Base-by-base conservation (phyloP, 2,888 invertebrate genomes). In the Rotaria sp. region DNA sequence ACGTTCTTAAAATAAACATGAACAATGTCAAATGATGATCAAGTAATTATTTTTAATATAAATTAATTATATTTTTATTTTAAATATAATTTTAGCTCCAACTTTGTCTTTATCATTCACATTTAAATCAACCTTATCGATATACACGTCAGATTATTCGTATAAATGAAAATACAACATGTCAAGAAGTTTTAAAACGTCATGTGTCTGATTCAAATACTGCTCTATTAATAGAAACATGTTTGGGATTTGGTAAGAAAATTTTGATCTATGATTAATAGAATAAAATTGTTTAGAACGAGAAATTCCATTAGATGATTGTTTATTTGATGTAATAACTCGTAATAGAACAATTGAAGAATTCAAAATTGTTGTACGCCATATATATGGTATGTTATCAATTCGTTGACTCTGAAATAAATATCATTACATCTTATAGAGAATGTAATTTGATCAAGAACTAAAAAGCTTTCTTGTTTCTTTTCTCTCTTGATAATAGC, bases 21-120 rank as follows among this genome's bases (percentile, higher is more conserved):
- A 59, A 30, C 7, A n/a, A 59, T 59, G 30, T 30, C 30, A 30
- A 59, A 59, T 30, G 30, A 30, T 30, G 30, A 59, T 15, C 30
- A 59, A 59, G 57, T 57, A 57, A 57, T 45, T 45, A 11, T 45
- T 45, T 13, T 45, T 13, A 45, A 4, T 8, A 45, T 4, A 45
- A 45, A 45, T 45, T 1, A 45, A 52, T 13, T 52, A 52, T 21
- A 13, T 52, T 52, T 13, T 21, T n/a, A 11, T n/a, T 59, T 38
- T 38, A 18, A 21, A 74, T 45, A 45, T 45, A 11, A 45, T 45
- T 45, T 45, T 45, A 50, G 41, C 11, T 75, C 11, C 41, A 75
- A 75, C 8, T 75, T 41, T 75, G 41, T 75, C 75, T 75, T 41
- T 75, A 74, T 24, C n/a, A 75, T 75, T 38, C 41, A 75, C n/a